These are phyloP conservation scores for Anabacerthia variegaticeps DNA, from an alignment of 2,797 vertebrate genomes.

Conservation along the genomic window DNA sequence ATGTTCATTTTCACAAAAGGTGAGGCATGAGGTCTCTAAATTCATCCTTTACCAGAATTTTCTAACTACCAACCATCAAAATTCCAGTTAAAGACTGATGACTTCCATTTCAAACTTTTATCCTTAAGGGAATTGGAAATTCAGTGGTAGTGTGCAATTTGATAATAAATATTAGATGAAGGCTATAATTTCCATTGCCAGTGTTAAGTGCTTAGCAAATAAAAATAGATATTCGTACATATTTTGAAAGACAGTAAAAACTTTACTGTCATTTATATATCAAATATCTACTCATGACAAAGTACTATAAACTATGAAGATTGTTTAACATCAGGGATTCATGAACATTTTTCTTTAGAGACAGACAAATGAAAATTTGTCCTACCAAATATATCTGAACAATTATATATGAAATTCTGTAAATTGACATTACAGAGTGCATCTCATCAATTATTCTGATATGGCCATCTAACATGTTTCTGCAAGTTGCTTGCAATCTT, in stretches of 20 bases:
- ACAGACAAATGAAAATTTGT: background rate
- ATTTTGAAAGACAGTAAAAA: background rate
- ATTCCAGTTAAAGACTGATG: background rate
- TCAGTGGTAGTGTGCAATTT: slow-evolving; percentile 46
- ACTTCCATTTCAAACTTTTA: background rate
- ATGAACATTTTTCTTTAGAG: background rate
- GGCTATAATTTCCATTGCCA: slow-evolving; percentile 11
- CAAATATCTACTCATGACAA: background rate
- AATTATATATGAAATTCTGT: background rate
- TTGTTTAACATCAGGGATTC: background rate
- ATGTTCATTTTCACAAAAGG: background rate
- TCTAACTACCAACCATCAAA: background rate
- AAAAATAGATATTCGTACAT: background rate
- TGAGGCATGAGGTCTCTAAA: background rate
- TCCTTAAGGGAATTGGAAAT: slow-evolving; percentile 29
- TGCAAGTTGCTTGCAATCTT: background rate
- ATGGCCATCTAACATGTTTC: background rate
- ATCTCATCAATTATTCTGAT: background rate
- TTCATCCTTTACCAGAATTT: background rate
- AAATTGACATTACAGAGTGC: background rate
- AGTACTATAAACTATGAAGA: background rate
- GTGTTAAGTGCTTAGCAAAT: slow-evolving; percentile 33
- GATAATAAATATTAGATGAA: slow-evolving; percentile 29
- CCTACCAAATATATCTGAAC: background rate
- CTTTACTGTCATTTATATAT: background rate